Percentiles rank a stretch among this genome's conserved stretches.
phyloP scores from a whole-genome alignment of 2,888 invertebrate species.

The Drepanosiphum platanoidis region DNA sequence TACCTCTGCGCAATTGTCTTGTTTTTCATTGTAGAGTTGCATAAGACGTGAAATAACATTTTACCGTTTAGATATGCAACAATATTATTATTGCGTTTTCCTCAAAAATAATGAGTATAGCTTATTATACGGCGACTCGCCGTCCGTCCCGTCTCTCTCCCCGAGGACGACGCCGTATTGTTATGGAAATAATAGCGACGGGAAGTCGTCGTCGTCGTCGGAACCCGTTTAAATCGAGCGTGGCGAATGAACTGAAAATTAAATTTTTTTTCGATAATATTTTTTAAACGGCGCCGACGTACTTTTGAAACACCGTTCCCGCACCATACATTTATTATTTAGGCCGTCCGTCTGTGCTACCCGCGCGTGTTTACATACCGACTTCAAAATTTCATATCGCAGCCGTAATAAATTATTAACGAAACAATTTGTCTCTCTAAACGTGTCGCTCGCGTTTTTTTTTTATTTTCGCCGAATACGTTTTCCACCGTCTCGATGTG shows the following conservation, averaged over 20 bases:
- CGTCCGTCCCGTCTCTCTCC: too few species aligned
- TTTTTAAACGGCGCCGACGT: not conserved
- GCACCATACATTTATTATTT: conserved; percentile 6
- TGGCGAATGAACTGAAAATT: not conserved
- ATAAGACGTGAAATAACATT: not conserved
- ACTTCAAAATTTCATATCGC: not conserved
- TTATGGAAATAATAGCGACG: conserved; percentile 35
- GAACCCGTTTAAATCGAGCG: conserved; percentile 21
- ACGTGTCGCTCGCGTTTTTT: not conserved
- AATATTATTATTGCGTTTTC: not conserved
- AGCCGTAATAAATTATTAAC: not conserved
- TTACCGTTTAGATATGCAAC: not conserved
- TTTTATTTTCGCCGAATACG: not conserved
- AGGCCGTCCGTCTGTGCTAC: not conserved
- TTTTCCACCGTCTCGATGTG: not conserved
- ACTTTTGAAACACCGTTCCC: not conserved
- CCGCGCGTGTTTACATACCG: not conserved
- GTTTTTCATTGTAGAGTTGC: not conserved
- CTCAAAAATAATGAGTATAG: conserved; percentile 26
- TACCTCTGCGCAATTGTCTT: not conserved
- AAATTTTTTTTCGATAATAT: not conserved
- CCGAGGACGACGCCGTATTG: not conserved
- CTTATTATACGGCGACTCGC: conserved; percentile 1
- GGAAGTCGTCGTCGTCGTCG: conserved; percentile 11
- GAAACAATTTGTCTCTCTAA: too few species aligned